A percentile compares a stretch with the other conserved stretches of the same genome.
Evolutionary conservation across 2,888 invertebrate genomes (phyloP).

Genomic region (Nymphalis polychloros): DNA sequence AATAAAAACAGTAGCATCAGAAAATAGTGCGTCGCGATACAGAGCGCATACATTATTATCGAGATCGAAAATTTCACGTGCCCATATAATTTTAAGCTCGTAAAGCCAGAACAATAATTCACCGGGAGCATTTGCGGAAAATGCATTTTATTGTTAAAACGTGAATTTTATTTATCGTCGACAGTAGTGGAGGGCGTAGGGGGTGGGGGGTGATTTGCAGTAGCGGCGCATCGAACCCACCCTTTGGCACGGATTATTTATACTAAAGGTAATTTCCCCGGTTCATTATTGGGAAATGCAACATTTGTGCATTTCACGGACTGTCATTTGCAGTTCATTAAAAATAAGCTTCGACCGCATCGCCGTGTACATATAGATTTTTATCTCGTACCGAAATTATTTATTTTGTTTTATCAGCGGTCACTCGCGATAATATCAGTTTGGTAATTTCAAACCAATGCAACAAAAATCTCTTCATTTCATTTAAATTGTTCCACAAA

Average conservation of each 20-base stretch:
- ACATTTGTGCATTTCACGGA: constrained; percentile 75
- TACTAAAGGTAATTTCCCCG: constrained; percentile 78
- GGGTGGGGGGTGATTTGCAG: constrained; percentile 74
- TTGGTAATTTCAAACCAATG: constrained; percentile 12
- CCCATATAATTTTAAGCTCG: constrained; percentile 82
- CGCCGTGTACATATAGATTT: constrained; percentile 34
- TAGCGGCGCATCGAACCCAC: constrained; percentile 76
- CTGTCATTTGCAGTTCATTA: constrained; percentile 78
- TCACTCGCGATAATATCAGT: neutral
- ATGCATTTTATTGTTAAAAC: constrained; percentile 83
- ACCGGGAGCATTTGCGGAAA: constrained; percentile 81
- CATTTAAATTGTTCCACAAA: constrained; percentile 31
- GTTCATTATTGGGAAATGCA: constrained; percentile 80
- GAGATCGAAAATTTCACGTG: constrained; percentile 81
- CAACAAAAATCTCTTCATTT: constrained; percentile 25
- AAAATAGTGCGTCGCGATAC: constrained; percentile 69
- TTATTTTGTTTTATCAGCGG: constrained; percentile 15
- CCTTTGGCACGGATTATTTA: constrained; percentile 80
- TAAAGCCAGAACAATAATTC: constrained; percentile 79
- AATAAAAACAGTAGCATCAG: constrained; percentile 50
- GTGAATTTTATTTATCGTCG: constrained; percentile 82
- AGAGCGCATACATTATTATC: constrained; percentile 73
- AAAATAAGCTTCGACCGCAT: constrained; percentile 51
- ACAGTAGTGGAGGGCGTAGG: constrained; percentile 63
- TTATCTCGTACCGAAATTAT: constrained; percentile 33